Conservation (phyloP, 2,888 invertebrate species). For the Crocallis elinguaria region DNA sequence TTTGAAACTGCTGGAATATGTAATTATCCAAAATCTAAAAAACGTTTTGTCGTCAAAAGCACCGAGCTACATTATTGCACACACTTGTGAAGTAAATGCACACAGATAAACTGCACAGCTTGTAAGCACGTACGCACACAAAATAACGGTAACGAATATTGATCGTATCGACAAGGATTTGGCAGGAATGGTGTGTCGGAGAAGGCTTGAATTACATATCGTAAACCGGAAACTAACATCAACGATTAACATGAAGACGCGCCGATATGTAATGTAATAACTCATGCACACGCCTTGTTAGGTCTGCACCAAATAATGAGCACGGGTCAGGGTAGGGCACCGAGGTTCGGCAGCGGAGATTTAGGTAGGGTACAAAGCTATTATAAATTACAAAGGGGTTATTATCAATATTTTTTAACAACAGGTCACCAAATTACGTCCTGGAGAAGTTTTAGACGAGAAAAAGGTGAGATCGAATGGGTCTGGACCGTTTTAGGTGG, state of each 20-base stretch:
- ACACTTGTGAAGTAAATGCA: conserved; percentile 76
- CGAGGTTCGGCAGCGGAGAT: conserved; percentile 81
- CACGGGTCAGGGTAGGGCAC: conserved; percentile 53
- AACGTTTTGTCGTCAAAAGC: conserved; percentile 72
- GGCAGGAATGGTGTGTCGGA: conserved; percentile 61
- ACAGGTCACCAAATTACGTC: conserved; percentile 95
- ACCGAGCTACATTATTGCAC: conserved; percentile 78
- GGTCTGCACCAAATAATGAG: conserved; percentile 72
- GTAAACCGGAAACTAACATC: conserved; percentile 72
- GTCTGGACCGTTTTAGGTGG: conserved; percentile 81
- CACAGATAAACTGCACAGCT: conserved; percentile 81
- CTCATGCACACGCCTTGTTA: conserved; percentile 72
- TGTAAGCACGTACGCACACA: conserved; percentile 80
- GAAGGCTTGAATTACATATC: conserved; percentile 61
- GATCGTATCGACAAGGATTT: conserved; percentile 49
- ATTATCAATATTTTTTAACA: conserved; percentile 81
- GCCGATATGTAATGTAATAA: conserved; percentile 75
- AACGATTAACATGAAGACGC: conserved; percentile 68
- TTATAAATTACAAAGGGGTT: conserved; percentile 52
- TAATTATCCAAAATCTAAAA: conserved; percentile 66
- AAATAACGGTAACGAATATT: conserved; percentile 64
- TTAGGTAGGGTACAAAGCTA: conserved; percentile 62
- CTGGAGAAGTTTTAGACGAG: conserved; percentile 96
- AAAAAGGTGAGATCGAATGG: conserved; percentile 92
- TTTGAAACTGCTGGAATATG: conserved; percentile 46